These are phyloP conservation scores for Neomorphus geoffroyi DNA, from an alignment of 2,797 vertebrate species.

Conservation along the genomic window DNA sequence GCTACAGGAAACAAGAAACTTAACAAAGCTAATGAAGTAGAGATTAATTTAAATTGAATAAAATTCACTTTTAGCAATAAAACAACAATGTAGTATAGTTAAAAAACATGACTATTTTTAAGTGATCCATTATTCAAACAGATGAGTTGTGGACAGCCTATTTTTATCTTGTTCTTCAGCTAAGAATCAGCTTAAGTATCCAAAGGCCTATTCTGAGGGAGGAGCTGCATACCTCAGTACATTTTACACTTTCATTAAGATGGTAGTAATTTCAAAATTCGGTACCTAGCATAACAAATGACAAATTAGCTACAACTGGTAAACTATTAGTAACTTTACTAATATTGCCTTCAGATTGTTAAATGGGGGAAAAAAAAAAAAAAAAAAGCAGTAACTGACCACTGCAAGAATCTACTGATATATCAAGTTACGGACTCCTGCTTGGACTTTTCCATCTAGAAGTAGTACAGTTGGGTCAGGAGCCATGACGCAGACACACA, in stretches of 20 bases:
- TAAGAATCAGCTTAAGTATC: neutral
- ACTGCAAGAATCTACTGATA: neutral
- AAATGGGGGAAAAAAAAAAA: neutral
- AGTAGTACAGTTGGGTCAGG: neutral
- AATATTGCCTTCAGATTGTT: neutral
- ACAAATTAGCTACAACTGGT: neutral
- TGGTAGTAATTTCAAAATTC: neutral
- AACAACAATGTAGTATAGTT: neutral
- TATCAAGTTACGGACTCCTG: neutral
- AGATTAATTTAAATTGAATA: neutral
- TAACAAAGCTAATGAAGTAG: neutral
- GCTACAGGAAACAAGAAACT: neutral
- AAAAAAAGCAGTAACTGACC: neutral
- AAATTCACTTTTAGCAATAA: neutral
- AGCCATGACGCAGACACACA: neutral
- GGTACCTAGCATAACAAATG: neutral
- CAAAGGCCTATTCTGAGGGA: neutral
- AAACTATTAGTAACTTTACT: neutral
- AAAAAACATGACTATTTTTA: neutral
- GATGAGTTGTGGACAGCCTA: rapidly evolving
- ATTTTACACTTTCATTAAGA: neutral
- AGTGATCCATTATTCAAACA: neutral
- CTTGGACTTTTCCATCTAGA: neutral
- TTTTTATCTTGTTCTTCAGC: neutral
- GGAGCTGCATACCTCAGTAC: neutral